Percentiles rank a stretch among this genome's conserved stretches.
Evolutionary conservation across 2,797 vertebrate species (phyloP).

Genomic region (Parauchenoglanis punctatus): DNA sequence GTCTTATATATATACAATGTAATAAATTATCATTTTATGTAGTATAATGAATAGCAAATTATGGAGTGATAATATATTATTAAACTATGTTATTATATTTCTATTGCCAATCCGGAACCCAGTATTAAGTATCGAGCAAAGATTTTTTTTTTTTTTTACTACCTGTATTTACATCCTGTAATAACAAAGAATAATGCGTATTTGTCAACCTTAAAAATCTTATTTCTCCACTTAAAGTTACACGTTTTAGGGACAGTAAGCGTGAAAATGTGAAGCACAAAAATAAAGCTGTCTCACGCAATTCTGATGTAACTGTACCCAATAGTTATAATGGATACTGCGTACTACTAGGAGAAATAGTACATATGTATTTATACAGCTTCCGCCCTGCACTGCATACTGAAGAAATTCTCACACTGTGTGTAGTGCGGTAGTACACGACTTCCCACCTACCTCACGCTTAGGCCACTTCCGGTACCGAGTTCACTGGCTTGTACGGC

Average conservation of each 20-base stretch:
- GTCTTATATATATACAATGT: too few species aligned
- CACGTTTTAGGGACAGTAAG: neutral
- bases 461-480: slow-evolving; percentile 31
- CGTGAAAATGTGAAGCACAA: neutral
- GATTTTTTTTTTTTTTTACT: too few species aligned
- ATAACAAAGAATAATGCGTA: neutral
- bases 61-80: too few species aligned
- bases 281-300: neutral
- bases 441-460: neutral
- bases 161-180: neutral
- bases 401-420: neutral
- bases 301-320: neutral
- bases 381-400: neutral
- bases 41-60: too few species aligned
- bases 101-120: too few species aligned
- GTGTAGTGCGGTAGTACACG: neutral
- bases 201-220: neutral
- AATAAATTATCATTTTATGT: too few species aligned
- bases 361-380: too few species aligned
- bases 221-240: too few species aligned
- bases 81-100: too few species aligned
- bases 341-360: neutral
- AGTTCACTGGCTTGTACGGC: slow-evolving; percentile 39
- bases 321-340: neutral
- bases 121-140: too few species aligned